These are phyloP conservation scores for Solea senegalensis DNA, from an alignment of 2,113 vertebrate species.

Conservation along the genomic window DNA sequence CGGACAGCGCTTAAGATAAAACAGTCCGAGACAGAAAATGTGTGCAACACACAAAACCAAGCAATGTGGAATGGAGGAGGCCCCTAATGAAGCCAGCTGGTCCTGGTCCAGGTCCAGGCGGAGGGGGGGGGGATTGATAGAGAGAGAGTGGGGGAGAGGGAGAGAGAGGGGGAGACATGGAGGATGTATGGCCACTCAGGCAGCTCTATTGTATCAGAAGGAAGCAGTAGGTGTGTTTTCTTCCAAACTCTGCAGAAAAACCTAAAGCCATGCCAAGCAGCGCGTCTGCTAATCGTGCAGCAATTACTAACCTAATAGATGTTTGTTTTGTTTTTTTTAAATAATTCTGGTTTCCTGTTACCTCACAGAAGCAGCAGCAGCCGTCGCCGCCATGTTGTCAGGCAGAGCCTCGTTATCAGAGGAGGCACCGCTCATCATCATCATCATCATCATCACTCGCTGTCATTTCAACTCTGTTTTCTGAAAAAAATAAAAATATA, in stretches of 20 bases:
- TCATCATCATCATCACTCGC: too few relatives aligned
- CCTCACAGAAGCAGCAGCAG: not conserved
- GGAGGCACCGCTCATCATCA: constrained; percentile 37
- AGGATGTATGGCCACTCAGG: constrained; percentile 83
- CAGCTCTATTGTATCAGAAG: constrained; percentile 87
- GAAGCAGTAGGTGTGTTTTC: constrained; percentile 83
- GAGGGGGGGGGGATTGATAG: constrained; percentile 79
- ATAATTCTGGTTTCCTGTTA: constrained; percentile 40
- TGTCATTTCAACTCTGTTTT: too few relatives aligned
- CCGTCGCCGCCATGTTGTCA: constrained; percentile 71
- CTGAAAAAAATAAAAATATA: too few relatives aligned
- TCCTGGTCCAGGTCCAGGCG: constrained; percentile 82
- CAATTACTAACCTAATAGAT: constrained; percentile 87
- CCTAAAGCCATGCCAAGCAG: constrained; percentile 77
- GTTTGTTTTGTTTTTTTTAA: constrained; percentile 62
- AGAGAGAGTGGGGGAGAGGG: constrained; percentile 63
- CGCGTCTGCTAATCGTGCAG: constrained; percentile 84
- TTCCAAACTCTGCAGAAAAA: constrained; percentile 81
- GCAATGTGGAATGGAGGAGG: constrained; percentile 82
- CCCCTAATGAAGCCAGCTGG: constrained; percentile 87
- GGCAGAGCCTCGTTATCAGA: constrained; percentile 31
- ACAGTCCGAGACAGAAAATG: constrained; percentile 75
- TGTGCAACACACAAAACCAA: constrained; percentile 84
- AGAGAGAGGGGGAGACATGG: constrained; percentile 76
- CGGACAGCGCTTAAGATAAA: constrained; percentile 85